These are phyloP conservation scores for Tetranychus urticae DNA, from an alignment of 1,140 invertebrate genomes.

Conservation along the genomic window DNA sequence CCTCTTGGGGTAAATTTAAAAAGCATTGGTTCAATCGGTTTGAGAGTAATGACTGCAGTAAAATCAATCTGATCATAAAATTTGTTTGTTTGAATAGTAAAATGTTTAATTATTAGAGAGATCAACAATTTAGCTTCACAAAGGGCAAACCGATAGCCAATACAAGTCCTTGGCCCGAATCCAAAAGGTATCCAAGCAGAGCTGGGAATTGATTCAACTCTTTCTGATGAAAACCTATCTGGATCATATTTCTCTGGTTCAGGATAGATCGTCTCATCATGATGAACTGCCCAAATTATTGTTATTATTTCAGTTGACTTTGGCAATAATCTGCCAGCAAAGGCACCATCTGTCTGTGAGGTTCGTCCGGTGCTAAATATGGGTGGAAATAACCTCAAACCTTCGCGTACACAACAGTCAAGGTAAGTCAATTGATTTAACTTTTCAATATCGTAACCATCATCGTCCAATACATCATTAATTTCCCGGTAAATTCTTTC, in stretches of 20 bases:
- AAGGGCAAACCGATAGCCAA: conserved; percentile 18
- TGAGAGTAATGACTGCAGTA: background rate
- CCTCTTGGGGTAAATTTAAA: too few species aligned
- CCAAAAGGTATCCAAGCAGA: conserved; percentile 34
- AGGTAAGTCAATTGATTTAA: too few species aligned
- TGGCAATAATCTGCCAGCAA: too few species aligned
- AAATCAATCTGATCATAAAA: background rate
- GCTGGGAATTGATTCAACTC: background rate
- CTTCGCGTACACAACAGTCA: too few species aligned
- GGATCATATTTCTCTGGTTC: conserved; percentile 25
- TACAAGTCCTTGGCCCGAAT: conserved; percentile 31
- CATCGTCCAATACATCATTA: too few species aligned
- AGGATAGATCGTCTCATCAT: conserved; percentile 7
- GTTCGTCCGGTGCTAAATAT: too few species aligned
- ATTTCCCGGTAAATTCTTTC: too few species aligned
- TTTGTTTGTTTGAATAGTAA: conserved; percentile 4
- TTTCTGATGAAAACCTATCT: conserved; percentile 8
- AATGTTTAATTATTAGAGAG: background rate
- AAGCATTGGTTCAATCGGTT: too few species aligned
- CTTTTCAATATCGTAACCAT: too few species aligned
- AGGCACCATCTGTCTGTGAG: too few species aligned
- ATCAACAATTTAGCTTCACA: conserved; percentile 3
- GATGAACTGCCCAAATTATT: background rate
- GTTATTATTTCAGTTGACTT: too few species aligned
- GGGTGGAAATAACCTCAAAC: too few species aligned